Base-by-base conservation (phyloP, 2,888 invertebrate species). In the Trichopoda pennipes region DNA sequence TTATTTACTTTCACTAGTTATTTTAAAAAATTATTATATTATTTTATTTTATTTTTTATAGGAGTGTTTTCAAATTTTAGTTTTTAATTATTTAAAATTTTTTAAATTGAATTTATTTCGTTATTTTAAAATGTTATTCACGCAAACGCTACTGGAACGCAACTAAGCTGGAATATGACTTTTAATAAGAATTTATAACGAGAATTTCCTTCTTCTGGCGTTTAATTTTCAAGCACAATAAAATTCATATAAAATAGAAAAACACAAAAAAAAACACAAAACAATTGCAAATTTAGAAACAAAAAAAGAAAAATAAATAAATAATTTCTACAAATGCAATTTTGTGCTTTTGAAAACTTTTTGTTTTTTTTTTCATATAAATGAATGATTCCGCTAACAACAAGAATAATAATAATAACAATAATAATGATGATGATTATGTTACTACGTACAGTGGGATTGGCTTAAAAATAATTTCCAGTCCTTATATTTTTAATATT, bases 131-230 rank as follows among this genome's bases (percentile, higher is more conserved):
- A 49, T 64, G 86, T 85, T 86, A 86, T 87, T 86, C 85, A 86
- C 89, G 86, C 87, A 87, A 88, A 86, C 88, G 89, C 88, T 88
- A 88, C 89, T 90, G 88, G 89, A 89, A 88, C 87, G 87, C 88
- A 86, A 90, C 91, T 90, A 88, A 89, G 87, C 88, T 88, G 87
- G 86, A 88, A 87, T 85, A 84, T 86, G 81, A 85, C 87, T 80
- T 89, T 87, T 86, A 88, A 87, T 86, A 85, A 88, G 88, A 90
- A 88, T 90, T 90, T 90, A 90, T 90, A 90, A 90, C 88, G 87
- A 88, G 86, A 88, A 85, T 76, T 81, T 73, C 75, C 69, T 81
- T 64, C 61, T 77, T 70, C 68, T 80, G 68, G 79, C 61, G 61
- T 68, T 69, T 23, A 68, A 53, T 61, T 74, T 74, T 73, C 68